Conservation (phyloP, 2,113 vertebrate species). For the Spea bombifrons region DNA sequence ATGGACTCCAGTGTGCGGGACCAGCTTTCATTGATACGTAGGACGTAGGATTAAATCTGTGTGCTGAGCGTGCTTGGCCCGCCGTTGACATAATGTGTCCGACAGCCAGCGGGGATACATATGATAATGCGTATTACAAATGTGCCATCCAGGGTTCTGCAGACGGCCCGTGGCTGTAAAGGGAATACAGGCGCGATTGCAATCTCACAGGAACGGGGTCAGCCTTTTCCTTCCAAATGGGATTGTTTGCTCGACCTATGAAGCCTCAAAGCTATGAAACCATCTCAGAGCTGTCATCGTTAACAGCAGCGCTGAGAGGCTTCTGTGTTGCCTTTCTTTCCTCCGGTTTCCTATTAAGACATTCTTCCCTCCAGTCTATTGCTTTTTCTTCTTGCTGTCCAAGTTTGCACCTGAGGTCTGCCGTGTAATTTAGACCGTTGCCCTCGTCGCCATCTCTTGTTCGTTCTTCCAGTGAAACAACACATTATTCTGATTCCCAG, state of each 20-base stretch:
- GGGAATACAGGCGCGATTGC: background rate
- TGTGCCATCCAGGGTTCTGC: background rate
- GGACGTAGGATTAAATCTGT: conserved; percentile 1
- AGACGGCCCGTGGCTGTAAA: background rate
- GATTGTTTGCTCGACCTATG: background rate
- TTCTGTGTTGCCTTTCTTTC: background rate
- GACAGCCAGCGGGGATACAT: conserved; percentile 4
- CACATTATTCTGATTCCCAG: conserved; percentile 3
- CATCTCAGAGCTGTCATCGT: conserved; percentile 15
- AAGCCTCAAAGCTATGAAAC: background rate
- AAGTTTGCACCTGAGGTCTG: conserved; percentile 19
- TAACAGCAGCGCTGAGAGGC: background rate
- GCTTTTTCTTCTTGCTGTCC: background rate
- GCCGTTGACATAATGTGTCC: background rate
- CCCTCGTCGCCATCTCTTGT: background rate
- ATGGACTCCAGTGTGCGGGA: background rate
- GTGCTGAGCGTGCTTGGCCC: background rate
- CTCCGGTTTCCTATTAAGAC: conserved; percentile 4
- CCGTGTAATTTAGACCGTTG: conserved; percentile 12
- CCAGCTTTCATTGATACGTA: background rate
- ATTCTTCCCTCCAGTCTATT: background rate
- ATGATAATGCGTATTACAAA: conserved; percentile 33
- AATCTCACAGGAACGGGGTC: background rate
- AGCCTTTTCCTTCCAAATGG: background rate
- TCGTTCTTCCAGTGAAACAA: conserved; percentile 15